Base-by-base conservation (phyloP, 2,113 vertebrate species). In the Scartelaos histophorus region DNA sequence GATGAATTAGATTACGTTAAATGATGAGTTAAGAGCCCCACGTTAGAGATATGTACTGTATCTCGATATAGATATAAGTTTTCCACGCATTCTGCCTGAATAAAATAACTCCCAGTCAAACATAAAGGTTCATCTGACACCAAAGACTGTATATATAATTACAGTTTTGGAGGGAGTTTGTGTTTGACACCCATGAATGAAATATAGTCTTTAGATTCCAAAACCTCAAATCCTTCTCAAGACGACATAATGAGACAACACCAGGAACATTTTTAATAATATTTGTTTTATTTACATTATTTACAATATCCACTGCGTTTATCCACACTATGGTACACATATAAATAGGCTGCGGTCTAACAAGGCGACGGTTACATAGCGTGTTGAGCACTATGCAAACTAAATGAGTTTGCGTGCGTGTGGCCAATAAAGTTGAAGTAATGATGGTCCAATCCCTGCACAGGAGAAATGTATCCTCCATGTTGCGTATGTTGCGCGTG, bases 351-450 rank as follows among this genome's bases (percentile, higher is more conserved):
- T n/a, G 87, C 83, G 74, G 58, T 22, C 3, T 76, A 61, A 24
- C 66, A 29, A 74, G 58, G 29, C 25, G 5, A 7, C 67, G 49
- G 89, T 94, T 94, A 98, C 91, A 98, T 92, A 79, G 95, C 92
- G 3, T 96, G 96, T 82, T 96, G 96, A 45, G 95, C 92, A 11
- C 93, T 91, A 90, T 97, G 95, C 82, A 98, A 88, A 82, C 94
- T 94, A 60, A 97, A 96, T 19, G 95, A 85, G 74, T 93, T 95
- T 19, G 95, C 88, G 83, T 97, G 96, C 9, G 96, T 90, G 85
- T 97, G 97, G 38, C 96, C 94, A 61, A 99, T 90, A 21, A 98
- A 92, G 90, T 95, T 96, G 86, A 99, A 93, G 82, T 97, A 99
- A 82, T 96, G 97, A 71, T 96, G 94, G 85, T 97, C 96, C 69